These are phyloP conservation scores for Dysidea cf. avara DNA, from an alignment of 37 sponge, comb jelly and placozoan genomes.

Conservation along the genomic window DNA sequence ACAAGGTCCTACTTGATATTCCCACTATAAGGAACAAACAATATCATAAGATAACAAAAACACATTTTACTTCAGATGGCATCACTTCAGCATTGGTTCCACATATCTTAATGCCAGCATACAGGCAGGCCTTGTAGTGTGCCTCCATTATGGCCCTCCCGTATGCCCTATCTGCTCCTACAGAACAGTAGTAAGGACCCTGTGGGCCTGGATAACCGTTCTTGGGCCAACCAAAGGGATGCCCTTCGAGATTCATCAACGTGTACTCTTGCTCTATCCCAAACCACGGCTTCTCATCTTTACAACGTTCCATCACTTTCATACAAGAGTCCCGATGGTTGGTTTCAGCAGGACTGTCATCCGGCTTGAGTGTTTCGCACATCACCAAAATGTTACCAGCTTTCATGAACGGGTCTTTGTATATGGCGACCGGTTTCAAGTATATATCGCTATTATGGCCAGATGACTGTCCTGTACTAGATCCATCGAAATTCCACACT, in stretches of 20 bases:
- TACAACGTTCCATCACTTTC: constrained; percentile 56
- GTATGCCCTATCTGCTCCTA: constrained; percentile 70
- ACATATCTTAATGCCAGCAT: constrained; percentile 85
- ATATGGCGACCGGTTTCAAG: constrained; percentile 82
- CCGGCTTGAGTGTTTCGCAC: constrained; percentile 70
- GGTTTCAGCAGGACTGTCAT: constrained; percentile 46
- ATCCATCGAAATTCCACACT: constrained; percentile 96
- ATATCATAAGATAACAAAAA: too few species aligned
- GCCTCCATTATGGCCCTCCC: constrained; percentile 81
- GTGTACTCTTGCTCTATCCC: constrained; percentile 97
- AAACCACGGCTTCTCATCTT: constrained; percentile 84
- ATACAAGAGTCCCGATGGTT: constrained; percentile 61
- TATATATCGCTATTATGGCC: constrained; percentile 91
- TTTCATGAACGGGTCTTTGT: constrained; percentile 55
- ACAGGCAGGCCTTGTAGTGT: constrained; percentile 97
- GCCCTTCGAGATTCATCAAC: constrained; percentile 57
- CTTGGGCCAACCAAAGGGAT: constrained; percentile 92
- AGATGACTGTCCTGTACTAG: constrained; percentile 76
- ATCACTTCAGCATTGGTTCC: constrained; percentile 98
- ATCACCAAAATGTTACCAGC: constrained; percentile 75
- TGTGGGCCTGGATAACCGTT: constrained; percentile 91
- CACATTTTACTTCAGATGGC: constrained; percentile 82
- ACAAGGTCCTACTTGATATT: constrained; percentile 96
- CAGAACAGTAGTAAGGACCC: constrained; percentile 96
- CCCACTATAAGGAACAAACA: constrained; percentile 71